Conservation (phyloP, 2,888 invertebrate species). For the Standfussiana lucernea region DNA sequence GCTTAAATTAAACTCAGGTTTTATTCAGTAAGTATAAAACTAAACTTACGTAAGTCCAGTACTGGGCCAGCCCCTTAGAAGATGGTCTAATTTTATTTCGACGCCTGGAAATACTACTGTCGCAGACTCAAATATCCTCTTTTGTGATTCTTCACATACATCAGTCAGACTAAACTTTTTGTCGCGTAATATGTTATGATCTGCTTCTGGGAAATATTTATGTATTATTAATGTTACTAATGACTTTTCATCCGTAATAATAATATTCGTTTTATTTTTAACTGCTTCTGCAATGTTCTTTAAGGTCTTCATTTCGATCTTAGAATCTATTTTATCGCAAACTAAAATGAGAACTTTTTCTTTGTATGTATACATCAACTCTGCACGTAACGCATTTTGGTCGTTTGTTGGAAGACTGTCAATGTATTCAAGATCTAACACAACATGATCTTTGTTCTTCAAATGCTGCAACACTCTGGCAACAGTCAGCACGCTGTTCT, state of each 20-base stretch:
- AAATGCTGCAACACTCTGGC: constrained; percentile 23
- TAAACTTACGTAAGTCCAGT: neutral
- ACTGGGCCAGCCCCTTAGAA: neutral
- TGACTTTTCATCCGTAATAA: constrained; percentile 10
- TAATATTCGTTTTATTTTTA: constrained; percentile 4
- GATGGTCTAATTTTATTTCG: neutral
- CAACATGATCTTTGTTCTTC: neutral
- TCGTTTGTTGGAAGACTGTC: constrained; percentile 8
- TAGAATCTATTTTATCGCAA: neutral
- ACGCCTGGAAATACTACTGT: constrained; percentile 9
- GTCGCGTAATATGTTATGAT: constrained; percentile 7
- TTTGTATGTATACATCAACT: neutral
- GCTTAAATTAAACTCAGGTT: neutral
- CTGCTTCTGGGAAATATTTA: constrained; percentile 16
- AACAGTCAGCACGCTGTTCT: constrained; percentile 9
- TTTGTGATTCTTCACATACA: constrained; percentile 23
- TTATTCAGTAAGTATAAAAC: neutral
- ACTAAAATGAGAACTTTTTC: constrained; percentile 12
- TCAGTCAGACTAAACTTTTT: constrained; percentile 20
- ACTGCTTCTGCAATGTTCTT: constrained; percentile 12
- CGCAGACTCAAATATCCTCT: neutral
- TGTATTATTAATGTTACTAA: neutral
- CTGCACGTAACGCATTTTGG: neutral
- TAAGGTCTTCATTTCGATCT: neutral
- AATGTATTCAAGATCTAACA: constrained; percentile 27